Base-by-base conservation (phyloP, 92 coral and sea anemone genomes). In the Porites lobata region DNA sequence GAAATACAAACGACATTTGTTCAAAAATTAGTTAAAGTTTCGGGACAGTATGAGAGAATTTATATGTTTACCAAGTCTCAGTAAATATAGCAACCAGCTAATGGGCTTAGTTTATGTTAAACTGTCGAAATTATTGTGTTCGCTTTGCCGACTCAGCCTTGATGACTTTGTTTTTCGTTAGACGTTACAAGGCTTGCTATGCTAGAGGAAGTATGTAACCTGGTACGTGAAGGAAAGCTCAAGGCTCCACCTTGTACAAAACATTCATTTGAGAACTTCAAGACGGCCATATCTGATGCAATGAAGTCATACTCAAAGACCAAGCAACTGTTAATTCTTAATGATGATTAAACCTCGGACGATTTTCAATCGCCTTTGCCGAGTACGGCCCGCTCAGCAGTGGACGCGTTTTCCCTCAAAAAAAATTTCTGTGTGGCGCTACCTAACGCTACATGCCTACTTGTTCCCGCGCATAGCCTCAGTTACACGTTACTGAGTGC, bases 171-270 rank as follows among this genome's bases (percentile, higher is more conserved):
- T 15, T 7, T 29, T 52, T 54, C 14, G n/a, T 1, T 32, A 96
- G 99, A 91, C 77, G 90, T 92, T 32, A 75, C 87, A 70, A 76
- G 93, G 58, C 10, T 86, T 1, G 69, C 72, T 14, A 98, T 98
- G 99, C 51, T 98, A 8, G 79, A 89, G 59, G 98, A 98, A 38
- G 91, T 98, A 29, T 98, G 98, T 73, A 68, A 82, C 50, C 85
- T 98, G 81, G 88, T 92, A 61, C 74, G 26, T 32, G 84, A 86
- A 10, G 98, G 98, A 11, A 69, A 85, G 67, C 78, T 98, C 57
- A 78, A 52, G 68, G 81, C 96, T 21, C 99, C 97, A 2, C 95
- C 92, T 3, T 95, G 96, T 72, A 92, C 91, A 11, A 91, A 63
- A 64, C 94, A 92, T 92, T 51, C 82, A 24, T 71, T 98, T 73